Base-by-base conservation (phyloP, 2,888 invertebrate genomes). In the Nezara viridula region DNA sequence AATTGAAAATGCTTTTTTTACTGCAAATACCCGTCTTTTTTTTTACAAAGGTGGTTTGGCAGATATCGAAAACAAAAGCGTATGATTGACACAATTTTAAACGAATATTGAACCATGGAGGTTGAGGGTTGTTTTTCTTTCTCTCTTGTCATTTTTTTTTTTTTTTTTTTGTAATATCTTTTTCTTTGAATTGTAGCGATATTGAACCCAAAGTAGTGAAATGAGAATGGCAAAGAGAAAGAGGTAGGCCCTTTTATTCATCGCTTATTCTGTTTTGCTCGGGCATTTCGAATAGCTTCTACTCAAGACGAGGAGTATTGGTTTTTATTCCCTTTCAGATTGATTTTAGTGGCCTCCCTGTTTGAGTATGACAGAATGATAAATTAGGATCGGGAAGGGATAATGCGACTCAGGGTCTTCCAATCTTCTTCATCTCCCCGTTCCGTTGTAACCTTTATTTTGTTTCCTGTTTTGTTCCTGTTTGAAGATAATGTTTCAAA, bases 291-390 rank as follows among this genome's bases (percentile, higher is more conserved):
- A 81, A 81, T 81, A n/a, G 44, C 24, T 81, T 44, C 40, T 47
- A 47, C 44, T 81, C 81, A 81, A 44, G 81, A 3, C 32, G 21
- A 73, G 66, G 14, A 6, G 66, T 37, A 81, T 81, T 47, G 81
- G 81, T 81, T n/a, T 47, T 44, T 40, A 44, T 81, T 81, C 44
- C 44, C 40, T 81, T 81, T 81, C 81, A 81, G 44, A 81, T 81
- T 81, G 40, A 40, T 81, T 81, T 81, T 81, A 81, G 81, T 81
- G 81, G 81, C 44, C 44, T 81, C 44, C 40, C 40, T 81, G 81
- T 47, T 81, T 81, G 81, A 44, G 81, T n/a, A 81, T 40, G 81
- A 81, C 81, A 81, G 81, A 81, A 81, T 81, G 81, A 81, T 81
- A 44, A 81, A 44, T 81, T 81, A 81, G 81, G n/a, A 81, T 44